phyloP scores from a whole-genome alignment of 2,888 invertebrate genomes.

The Thera britannica region DNA sequence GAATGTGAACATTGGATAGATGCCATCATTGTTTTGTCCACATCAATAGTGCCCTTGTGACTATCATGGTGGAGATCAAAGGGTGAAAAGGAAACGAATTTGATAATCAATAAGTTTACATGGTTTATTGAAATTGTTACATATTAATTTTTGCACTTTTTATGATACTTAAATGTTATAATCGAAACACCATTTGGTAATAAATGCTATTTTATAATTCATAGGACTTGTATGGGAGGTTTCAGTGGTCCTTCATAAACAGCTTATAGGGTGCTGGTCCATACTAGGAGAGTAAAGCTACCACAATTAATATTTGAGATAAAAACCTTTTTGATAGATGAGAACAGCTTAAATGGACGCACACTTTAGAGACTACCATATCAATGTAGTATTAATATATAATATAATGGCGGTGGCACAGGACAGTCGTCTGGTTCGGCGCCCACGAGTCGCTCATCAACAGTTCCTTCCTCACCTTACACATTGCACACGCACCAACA shows the following conservation, averaged over 20 bases:
- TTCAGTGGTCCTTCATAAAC: constrained; percentile 74
- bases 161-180: constrained; percentile 76
- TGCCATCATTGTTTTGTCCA: constrained; percentile 50
- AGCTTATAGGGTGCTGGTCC: constrained; percentile 64
- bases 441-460: constrained; percentile 38
- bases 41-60: constrained; percentile 58
- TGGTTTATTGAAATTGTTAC: constrained; percentile 83
- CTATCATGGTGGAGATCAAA: constrained; percentile 28
- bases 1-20: constrained; percentile 66
- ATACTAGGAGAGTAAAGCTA: constrained; percentile 49
- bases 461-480: constrained; percentile 45
- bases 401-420: constrained; percentile 48
- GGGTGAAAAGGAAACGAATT: constrained; percentile 59
- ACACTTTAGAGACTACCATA: constrained; percentile 51
- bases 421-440: constrained; percentile 45
- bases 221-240: constrained; percentile 70
- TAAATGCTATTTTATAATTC: constrained; percentile 81
- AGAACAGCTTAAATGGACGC: constrained; percentile 49
- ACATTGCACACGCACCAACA: constrained; percentile 48
- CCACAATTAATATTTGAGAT: constrained; percentile 48
- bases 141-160: constrained; percentile 84
- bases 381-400: constrained; percentile 42
- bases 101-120: constrained; percentile 78
- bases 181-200: constrained; percentile 83
- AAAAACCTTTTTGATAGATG: constrained; percentile 45